phyloP scores from a whole-genome alignment of 1,140 invertebrate genomes.

The Bradysia coprophila region DNA sequence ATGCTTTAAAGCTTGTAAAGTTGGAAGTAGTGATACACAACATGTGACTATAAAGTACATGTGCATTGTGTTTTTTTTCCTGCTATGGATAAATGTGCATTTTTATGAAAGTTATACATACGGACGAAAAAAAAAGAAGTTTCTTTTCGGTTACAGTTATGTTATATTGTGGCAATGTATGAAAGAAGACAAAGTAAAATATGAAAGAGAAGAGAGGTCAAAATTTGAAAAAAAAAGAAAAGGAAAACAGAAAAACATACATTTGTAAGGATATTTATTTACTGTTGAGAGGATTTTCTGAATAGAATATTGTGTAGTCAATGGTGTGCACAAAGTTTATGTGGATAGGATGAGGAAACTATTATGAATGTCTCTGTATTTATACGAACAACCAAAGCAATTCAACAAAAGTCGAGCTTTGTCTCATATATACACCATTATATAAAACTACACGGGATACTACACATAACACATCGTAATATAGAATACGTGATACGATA shows the following conservation, averaged over 20 bases:
- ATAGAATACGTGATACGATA: too few relatives aligned
- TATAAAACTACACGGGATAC: too few relatives aligned
- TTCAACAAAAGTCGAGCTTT: neutral
- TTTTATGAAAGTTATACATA: neutral
- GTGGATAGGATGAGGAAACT: neutral
- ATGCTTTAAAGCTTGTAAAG: neutral
- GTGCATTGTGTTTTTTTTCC: neutral
- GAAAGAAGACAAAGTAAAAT: too few relatives aligned
- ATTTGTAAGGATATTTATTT: neutral
- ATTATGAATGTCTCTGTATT: neutral
- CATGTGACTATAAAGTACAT: neutral
- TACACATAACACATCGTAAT: too few relatives aligned
- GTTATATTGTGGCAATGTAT: neutral
- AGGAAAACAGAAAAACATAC: too few relatives aligned
- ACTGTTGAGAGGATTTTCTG: neutral
- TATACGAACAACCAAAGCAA: neutral
- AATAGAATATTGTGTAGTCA: neutral
- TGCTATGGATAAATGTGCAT: neutral
- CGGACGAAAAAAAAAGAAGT: neutral
- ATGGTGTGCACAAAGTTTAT: neutral
- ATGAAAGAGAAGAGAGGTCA: too few relatives aligned
- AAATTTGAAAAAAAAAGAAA: too few relatives aligned
- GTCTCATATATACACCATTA: too few relatives aligned
- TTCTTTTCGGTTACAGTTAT: neutral
- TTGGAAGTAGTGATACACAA: neutral